Evolutionary conservation across 37 sponge, comb jelly and placozoan species (phyloP), one percentile per base, ranked within the genome.

Genomic region (Axinella damicornis): DNA sequence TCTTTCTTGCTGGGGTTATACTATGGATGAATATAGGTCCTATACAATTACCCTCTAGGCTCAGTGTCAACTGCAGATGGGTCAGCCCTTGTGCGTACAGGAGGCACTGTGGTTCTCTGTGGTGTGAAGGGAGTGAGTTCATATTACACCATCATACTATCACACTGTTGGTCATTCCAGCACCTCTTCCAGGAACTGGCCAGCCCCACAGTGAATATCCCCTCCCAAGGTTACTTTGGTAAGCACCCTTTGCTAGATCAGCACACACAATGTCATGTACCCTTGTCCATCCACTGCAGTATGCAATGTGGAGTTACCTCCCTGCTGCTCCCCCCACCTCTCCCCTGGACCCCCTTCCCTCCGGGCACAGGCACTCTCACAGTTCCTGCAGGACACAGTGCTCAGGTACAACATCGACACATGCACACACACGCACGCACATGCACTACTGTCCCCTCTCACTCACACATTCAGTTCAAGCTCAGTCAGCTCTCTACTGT

Each of bases 71-170:
- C 85, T 13, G 83, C 85, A 35, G 78, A 89, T 79, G 87, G 90
- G 0, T 92, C 96, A 1, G 79, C 90, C 15, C 74, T 95, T 25
- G 71, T 89, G 5, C 79, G 84, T 5, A 59, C 77, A 57, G 96
- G 96, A 22, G 74, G 68, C 68, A 92, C 90, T 13, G 38, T 80
- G 53, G 90, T 92, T 5, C 32, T 76, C 0, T 89, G 93, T 83
- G 96, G 93, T 41, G 81, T 95, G 16, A 92, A 83, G 57, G 68
- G 69, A 18, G 93, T 93, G 38, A 65, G 89, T 46, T 16, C 46
- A 46, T 46, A 9, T 46, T 9, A 4, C 46, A 46, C 46, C 46
- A 46, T 46, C 46, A 46, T 9, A 46, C 46, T 46, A 9, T 46
- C 46, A 46, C 46, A 46, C 46, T 46, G 46, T 46, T n/a, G n/a